Evolutionary conservation across 2,888 invertebrate species (phyloP).

Genomic region (Eristalinus aeneus): DNA sequence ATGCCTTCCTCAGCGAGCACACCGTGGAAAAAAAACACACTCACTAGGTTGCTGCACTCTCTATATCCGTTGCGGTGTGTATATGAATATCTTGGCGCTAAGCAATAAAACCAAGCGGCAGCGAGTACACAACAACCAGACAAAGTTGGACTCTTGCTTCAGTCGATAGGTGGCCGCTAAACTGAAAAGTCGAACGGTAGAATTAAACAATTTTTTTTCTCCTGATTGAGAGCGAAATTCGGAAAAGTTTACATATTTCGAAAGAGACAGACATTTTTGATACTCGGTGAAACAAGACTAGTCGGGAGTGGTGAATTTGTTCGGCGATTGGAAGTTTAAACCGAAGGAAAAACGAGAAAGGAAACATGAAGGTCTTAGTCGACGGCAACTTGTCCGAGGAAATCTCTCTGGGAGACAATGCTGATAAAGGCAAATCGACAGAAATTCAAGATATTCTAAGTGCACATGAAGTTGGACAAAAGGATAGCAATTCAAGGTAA

Average conservation of each 20-base stretch:
- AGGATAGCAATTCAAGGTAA: conserved; percentile 59
- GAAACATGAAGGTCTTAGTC: conserved; percentile 61
- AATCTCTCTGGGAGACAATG: conserved; percentile 48
- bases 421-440: conserved; percentile 53
- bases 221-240: background rate
- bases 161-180: conserved; percentile 65
- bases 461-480: conserved; percentile 34
- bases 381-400: conserved; percentile 53
- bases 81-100: conserved; percentile 55
- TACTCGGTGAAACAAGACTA: background rate
- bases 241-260: background rate
- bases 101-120: conserved; percentile 59
- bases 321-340: background rate
- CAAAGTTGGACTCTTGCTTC: conserved; percentile 55
- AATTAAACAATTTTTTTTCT: background rate
- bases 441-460: conserved; percentile 57
- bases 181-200: conserved; percentile 50
- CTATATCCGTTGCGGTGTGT: background rate
- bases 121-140: conserved; percentile 42
- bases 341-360: background rate
- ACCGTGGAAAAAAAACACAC: background rate
- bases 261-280: conserved; percentile 4
- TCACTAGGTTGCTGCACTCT: conserved; percentile 26
- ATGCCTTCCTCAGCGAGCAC: background rate
- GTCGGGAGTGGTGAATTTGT: background rate